Evolutionary conservation across 2,113 vertebrate species (phyloP), one percentile per base, ranked within the genome.

Genomic region (Aegithalos caudatus): DNA sequence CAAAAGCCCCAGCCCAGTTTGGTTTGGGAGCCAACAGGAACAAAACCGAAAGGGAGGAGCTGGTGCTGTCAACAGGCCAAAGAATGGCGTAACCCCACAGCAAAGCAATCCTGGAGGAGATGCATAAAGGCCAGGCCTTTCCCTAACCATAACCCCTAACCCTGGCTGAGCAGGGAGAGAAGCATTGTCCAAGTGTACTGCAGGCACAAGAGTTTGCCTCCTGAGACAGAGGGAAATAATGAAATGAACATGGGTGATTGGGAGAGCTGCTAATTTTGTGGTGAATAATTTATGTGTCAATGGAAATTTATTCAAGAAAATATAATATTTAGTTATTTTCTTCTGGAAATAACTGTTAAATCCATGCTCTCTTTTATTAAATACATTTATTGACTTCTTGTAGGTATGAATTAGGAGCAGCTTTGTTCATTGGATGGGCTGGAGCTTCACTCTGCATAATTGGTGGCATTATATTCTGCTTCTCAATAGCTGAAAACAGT

Each of bases 331-430:
- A 27, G 53, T 65, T 81, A 14, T 60, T 94, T 48, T 86, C 17
- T 58, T 81, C 58, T 64, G 23, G 42, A 83, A 88, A 76, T 53
- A 53, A 53, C 6, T 45, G 23, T 62, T 65, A 82, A 90, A 85
- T 88, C 15, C 45, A 40, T 54, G 38, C 8, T 77, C 3, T 92
- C 20, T 81, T 73, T 53, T 33, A 7, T 93, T 83, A 96, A 71
- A 86, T 20, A 20, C 58, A 28, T 97, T 86, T 97, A 54, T 91
- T 88, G 23, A 92, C 83, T 53, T 89, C 92, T 53, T 95, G 21
- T 82, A 99, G 99, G 95, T 99, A 98, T 97, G 99, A 99, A 97
- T 92, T 99, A 60, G 99, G 99, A 97, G 98, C 99, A 20, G 99
- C 98, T 28, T 91, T 99, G 78, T 99, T 99, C 83, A 96, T 99